Base-by-base conservation (phyloP, 2,888 invertebrate genomes). In the Idaea straminata region DNA sequence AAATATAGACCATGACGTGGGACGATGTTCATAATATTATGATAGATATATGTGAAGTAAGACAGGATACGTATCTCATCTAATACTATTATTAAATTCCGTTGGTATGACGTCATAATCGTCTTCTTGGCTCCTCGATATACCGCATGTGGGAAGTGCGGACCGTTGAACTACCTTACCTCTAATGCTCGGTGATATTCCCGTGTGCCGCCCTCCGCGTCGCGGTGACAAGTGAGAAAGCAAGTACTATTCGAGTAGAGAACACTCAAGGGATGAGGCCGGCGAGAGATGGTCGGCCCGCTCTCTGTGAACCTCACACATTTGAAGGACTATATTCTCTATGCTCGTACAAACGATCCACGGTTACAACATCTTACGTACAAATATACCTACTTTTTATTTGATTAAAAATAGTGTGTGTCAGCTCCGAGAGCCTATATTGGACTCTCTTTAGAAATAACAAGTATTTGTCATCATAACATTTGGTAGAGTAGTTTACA, bases 201-300 rank as follows among this genome's bases (percentile, higher is more conserved):
- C 73, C 73, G 72, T 57, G 63, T 57, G 72, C 13, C 13, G 7
- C 7, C 47, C 3, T 71, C 64, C 67, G 65, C 72, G 3, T 1
- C 25, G 25, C 25, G 25, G 72, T 74, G 76, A 76, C 78, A 75
- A 79, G 73, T 76, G 77, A 74, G 72, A 70, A 76, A 74, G 74
- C 76, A 72, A 79, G 78, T 77, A 74, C 69, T 75, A 74, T 77
- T 74, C 68, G 71, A 69, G 60, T 71, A 73, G 69, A 61, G 63
- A 65, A 34, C 59, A 25, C 59, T 13, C 34, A 34, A 59, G 13
- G 58, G 16, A 16, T 34, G 5, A 25, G 25, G 25, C 13, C 13
- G 7, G 7, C 5, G 59, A 10, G 59, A 15, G 25, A 15, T 10
- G 59, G 34, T 16, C 58, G 5, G 15, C 15, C 15, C 58, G 58